Base-by-base conservation (phyloP, 2,888 invertebrate species). In the Mystacides longicornis region DNA sequence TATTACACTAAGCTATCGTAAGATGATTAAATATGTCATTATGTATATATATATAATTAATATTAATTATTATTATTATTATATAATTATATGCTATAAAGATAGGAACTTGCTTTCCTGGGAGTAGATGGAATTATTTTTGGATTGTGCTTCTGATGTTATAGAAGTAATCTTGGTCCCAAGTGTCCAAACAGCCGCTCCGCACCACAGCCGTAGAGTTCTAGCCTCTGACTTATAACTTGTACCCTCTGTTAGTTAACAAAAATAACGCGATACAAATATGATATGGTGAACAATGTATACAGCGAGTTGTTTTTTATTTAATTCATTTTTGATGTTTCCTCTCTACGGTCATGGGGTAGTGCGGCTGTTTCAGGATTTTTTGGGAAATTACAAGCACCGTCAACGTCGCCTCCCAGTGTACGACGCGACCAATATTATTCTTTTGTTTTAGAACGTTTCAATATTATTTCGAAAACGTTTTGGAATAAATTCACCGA, bases 31-130 rank as follows among this genome's bases (percentile, higher is more conserved):
- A 77, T 57, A 60, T 60, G 60, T 76, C 75, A 77, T 77, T 77
- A 76, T 76, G 76, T 75, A 75, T 76, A 7, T 77, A 77, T 77
- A 76, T 76, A 77, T 75, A 75, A 77, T n/a, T 77, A 77, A 56
- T 59, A 76, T 77, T 76, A 77, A 75, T 77, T 77, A 75, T 77
- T 76, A 75, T 75, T 76, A 77, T 77, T 77, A 76, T 77, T n/a
- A n/a, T n/a, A n/a, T n/a, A n/a, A 77, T 77, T 77, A 77, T 77
- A 77, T 77, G 77, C 76, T 77, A 77, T 77, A 77, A 77, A 77
- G 77, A 77, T 77, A 77, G 77, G 77, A 77, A 77, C 77, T 77
- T 77, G 77, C 75, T 77, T 77, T 75, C 73, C 77, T 77, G 77
- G 77, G 77, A 74, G 75, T 73, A 71, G 77, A 75, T 77, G 77